A percentile compares a stretch with the other conserved stretches of the same genome.
Conservation (phyloP, 2,113 vertebrate genomes). For the Solea senegalensis region DNA sequence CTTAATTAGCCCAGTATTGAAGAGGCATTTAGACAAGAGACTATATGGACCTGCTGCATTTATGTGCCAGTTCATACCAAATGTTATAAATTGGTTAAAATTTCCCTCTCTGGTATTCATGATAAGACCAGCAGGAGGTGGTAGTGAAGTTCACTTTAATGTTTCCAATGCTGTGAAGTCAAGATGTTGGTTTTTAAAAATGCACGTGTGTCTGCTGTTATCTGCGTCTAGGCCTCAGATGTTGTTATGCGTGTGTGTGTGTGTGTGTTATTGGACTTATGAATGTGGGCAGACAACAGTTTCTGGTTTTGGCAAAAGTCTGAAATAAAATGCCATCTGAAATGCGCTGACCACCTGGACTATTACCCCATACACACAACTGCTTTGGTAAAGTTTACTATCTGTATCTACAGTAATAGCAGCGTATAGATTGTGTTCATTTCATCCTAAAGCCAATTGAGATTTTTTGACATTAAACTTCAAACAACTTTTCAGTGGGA, state of each 20-base stretch:
- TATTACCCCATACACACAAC: slow-evolving; percentile 11
- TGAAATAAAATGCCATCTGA: slow-evolving; percentile 21
- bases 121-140: slow-evolving; percentile 5
- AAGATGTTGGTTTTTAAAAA: neutral
- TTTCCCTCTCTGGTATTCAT: neutral
- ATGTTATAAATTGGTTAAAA: too few species aligned
- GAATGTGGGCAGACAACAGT: slow-evolving; percentile 30
- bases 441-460: neutral
- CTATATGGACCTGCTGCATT: neutral
- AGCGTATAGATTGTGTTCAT: neutral
- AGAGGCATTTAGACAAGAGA: too few species aligned
- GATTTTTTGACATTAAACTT: too few species aligned
- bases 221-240: slow-evolving; percentile 33
- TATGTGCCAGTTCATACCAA: neutral
- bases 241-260: slow-evolving; percentile 43
- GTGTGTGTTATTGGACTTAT: slow-evolving; percentile 3
- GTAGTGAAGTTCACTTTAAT: neutral
- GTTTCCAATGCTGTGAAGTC: slow-evolving; percentile 5
- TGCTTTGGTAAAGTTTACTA: neutral
- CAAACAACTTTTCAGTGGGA: neutral
- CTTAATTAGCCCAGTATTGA: too few species aligned
- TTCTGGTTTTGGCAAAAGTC: slow-evolving; percentile 27
- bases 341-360: slow-evolving; percentile 53
- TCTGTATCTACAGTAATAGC: neutral
- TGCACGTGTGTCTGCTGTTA: slow-evolving; percentile 23